phyloP scores from a whole-genome alignment of 2,797 vertebrate genomes.

The Typhlichthys subterraneus region DNA sequence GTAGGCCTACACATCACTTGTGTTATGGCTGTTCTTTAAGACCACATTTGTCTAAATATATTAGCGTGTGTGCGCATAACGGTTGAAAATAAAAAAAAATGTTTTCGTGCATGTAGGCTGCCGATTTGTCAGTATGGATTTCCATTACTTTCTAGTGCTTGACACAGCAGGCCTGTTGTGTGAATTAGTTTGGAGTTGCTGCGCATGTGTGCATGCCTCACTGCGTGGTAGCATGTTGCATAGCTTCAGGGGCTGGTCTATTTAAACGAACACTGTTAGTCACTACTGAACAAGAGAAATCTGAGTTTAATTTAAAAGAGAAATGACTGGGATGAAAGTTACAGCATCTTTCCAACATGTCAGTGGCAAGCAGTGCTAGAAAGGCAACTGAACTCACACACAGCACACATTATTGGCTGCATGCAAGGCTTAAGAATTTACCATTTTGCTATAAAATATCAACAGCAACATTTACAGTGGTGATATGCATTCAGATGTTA shows the following conservation, averaged over 20 bases:
- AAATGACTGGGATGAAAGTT: constrained; percentile 7
- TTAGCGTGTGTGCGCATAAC: constrained; percentile 5
- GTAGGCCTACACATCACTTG: constrained; percentile 9
- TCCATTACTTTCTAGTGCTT: constrained; percentile 13
- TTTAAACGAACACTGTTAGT: constrained; percentile 74
- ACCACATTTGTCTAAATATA: constrained; percentile 21
- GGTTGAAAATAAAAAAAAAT: constrained; percentile 22
- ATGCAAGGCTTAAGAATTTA: too few species aligned
- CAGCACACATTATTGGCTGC: too few species aligned
- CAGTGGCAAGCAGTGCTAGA: too few species aligned
- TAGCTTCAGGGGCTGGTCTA: constrained; percentile 64
- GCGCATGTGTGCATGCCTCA: constrained; percentile 27
- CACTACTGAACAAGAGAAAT: constrained; percentile 45
- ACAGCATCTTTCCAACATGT: neutral
- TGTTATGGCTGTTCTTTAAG: constrained; percentile 11
- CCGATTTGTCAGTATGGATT: constrained; percentile 58
- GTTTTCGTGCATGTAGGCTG: constrained; percentile 13
- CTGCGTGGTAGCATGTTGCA: constrained; percentile 57
- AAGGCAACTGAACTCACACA: too few species aligned
- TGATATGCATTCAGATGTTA: too few species aligned
- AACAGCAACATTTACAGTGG: too few species aligned
- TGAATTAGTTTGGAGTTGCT: constrained; percentile 4
- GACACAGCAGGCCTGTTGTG: constrained; percentile 3
- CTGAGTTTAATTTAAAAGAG: constrained; percentile 28
- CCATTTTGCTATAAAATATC: too few species aligned